Percentiles rank a stretch among this genome's conserved stretches.
phyloP scores from a whole-genome alignment of 2,113 vertebrate genomes.

The Erythrocercus mccallii region DNA sequence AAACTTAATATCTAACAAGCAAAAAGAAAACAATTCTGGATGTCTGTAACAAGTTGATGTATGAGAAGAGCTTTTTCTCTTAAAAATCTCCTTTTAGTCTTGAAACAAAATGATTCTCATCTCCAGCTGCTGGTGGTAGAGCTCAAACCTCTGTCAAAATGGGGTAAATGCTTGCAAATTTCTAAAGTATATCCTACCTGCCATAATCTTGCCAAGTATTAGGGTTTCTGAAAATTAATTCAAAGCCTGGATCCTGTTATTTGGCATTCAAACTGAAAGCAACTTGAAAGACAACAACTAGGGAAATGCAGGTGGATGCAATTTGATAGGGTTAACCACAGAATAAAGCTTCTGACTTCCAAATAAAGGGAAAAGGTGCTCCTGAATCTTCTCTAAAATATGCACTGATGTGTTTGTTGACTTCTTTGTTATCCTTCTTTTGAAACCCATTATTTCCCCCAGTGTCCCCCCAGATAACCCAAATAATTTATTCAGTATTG shows the following conservation, averaged over 20 bases:
- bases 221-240: not conserved
- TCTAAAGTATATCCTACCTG: not conserved
- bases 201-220: not conserved
- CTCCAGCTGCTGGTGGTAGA: not conserved
- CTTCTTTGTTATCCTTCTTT: not conserved
- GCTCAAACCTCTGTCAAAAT: not conserved
- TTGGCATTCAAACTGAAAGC: not conserved
- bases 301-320: not conserved
- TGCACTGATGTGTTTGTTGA: not conserved
- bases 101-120: not conserved
- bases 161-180: accelerated
- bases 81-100: not conserved
- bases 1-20: not conserved
- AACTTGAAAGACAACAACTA: not conserved
- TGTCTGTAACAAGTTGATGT: not conserved
- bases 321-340: not conserved
- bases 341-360: not conserved
- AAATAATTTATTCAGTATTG: not conserved
- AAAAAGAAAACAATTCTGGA: not conserved
- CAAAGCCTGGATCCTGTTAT: not conserved
- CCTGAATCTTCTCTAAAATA: not conserved
- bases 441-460: not conserved
- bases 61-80: not conserved
- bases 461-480: not conserved
- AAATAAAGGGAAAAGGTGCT: not conserved